These are phyloP conservation scores for Masnerella sp. DNA, from an alignment of 2,888 invertebrate genomes.

Conservation along the genomic window DNA sequence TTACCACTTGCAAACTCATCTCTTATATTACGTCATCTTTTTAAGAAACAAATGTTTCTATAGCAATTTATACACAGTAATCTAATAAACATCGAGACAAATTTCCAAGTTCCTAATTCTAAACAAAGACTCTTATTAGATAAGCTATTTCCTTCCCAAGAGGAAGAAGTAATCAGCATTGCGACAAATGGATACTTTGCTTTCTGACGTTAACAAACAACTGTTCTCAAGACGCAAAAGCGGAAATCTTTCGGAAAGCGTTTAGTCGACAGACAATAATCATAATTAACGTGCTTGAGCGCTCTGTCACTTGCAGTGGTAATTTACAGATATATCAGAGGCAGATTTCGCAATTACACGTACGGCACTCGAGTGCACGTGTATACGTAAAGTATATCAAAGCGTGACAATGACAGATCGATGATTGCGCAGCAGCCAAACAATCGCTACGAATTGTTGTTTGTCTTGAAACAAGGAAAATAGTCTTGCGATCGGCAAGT, in stretches of 20 bases:
- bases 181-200: too few species aligned
- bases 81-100: too few species aligned
- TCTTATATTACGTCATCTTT: too few species aligned
- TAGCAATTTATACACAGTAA: too few species aligned
- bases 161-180: too few species aligned
- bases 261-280: conserved; percentile 38
- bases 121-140: too few species aligned
- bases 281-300: conserved; percentile 50
- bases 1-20: too few species aligned
- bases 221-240: too few species aligned
- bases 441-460: conserved; percentile 42
- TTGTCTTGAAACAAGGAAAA: conserved; percentile 53
- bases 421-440: conserved; percentile 49
- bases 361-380: conserved; percentile 30
- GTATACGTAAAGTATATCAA: conserved; percentile 56
- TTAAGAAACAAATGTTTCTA: too few species aligned
- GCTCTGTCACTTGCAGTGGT: conserved; percentile 50
- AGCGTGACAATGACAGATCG: conserved; percentile 57
- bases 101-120: too few species aligned
- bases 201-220: too few species aligned
- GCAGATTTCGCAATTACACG: conserved; percentile 56
- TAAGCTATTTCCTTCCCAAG: too few species aligned
- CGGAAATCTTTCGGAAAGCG: conserved; percentile 35
- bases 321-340: conserved; percentile 53
- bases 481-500: conserved; percentile 46